These are phyloP conservation scores for Pagrus major DNA, from an alignment of 2,113 vertebrate genomes.

Conservation along the genomic window DNA sequence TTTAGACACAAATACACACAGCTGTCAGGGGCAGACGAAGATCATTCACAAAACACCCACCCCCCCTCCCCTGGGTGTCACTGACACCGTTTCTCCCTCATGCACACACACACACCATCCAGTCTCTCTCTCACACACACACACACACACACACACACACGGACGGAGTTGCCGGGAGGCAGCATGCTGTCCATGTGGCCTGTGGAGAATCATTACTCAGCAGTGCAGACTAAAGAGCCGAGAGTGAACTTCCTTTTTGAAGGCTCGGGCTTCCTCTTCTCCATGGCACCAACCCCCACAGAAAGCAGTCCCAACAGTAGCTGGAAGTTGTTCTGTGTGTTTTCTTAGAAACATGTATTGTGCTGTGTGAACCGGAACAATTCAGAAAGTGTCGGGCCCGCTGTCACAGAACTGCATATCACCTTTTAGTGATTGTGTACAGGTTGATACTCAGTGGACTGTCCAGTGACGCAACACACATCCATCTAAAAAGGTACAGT, in stretches of 20 bases:
- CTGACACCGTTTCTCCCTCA: slow-evolving; percentile 79
- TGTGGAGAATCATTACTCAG: slow-evolving; percentile 86
- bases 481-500: background rate
- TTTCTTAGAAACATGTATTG: slow-evolving; percentile 12
- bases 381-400: background rate
- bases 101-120: slow-evolving; percentile 45
- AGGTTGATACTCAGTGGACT: background rate
- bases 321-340: slow-evolving; percentile 12
- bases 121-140: slow-evolving; percentile 39
- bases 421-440: background rate
- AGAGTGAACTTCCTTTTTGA: slow-evolving; percentile 71
- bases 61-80: slow-evolving; percentile 76
- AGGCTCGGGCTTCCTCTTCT: slow-evolving; percentile 46
- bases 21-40: slow-evolving; percentile 82
- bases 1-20: slow-evolving; percentile 81
- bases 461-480: background rate
- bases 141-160: slow-evolving; percentile 38
- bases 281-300: background rate
- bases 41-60: slow-evolving; percentile 84
- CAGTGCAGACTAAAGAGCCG: slow-evolving; percentile 71
- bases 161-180: slow-evolving; percentile 72
- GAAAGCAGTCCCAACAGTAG: slow-evolving; percentile 1
- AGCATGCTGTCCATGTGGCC: slow-evolving; percentile 80
- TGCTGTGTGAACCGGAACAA: background rate
- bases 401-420: slow-evolving; percentile 10